Conservation (phyloP, 1,140 invertebrate species). For the Aplysia californica region DNA sequence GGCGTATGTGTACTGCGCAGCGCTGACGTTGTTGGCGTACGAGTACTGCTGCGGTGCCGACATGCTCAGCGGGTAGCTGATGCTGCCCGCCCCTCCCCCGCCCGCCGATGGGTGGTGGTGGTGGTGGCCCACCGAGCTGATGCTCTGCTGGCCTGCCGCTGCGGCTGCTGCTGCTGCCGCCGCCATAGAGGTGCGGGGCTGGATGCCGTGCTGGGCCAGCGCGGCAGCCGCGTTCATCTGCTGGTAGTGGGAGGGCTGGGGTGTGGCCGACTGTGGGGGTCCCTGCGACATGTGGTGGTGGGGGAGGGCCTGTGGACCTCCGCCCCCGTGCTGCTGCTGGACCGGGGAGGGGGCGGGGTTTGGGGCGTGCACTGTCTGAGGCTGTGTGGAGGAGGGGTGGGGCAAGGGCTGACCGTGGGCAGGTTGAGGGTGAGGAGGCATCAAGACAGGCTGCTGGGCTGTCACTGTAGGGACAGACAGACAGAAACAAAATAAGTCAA, state of each 20-base stretch:
- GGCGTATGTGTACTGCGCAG: constrained; percentile 2
- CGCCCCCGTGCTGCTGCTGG: constrained; percentile 11
- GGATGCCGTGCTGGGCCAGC: not conserved
- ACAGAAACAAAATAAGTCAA: too few species aligned
- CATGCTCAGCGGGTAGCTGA: too few species aligned
- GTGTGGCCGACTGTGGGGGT: constrained; percentile 10
- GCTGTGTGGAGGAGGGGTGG: not conserved
- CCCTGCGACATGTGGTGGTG: constrained; percentile 22
- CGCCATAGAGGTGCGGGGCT: constrained; percentile 5
- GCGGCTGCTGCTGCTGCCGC: too few species aligned
- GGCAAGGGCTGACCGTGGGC: constrained; percentile 11
- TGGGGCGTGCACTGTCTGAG: constrained; percentile 11
- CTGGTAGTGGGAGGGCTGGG: constrained; percentile 15
- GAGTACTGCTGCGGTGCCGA: too few species aligned
- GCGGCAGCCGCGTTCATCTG: constrained; percentile 4
- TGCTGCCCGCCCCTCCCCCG: too few species aligned
- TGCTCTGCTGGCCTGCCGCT: constrained; percentile 6
- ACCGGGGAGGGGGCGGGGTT: constrained; percentile 25
- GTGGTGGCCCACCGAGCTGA: too few species aligned
- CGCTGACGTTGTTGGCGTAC: constrained; percentile 9
- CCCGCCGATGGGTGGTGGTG: too few species aligned
- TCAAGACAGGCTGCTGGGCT: not conserved
- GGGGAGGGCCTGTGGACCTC: not conserved
- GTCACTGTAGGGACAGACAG: constrained; percentile 4
- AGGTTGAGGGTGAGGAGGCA: constrained; percentile 7